Evolutionary conservation across 2,113 vertebrate genomes (phyloP).

Genomic region (Heptranchias perlo): DNA sequence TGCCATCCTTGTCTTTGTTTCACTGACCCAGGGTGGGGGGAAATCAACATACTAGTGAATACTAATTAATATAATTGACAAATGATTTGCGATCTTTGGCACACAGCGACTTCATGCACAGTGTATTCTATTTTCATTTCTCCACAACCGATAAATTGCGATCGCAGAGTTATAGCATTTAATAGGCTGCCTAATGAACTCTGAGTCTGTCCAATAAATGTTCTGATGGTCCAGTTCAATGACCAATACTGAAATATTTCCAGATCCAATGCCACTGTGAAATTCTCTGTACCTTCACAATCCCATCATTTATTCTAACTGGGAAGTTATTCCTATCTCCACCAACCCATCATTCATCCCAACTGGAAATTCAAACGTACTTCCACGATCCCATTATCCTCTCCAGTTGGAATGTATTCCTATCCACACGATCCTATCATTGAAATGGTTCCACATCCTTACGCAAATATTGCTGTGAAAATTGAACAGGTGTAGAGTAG

Average conservation of each 20-base stretch:
- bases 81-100: not conserved
- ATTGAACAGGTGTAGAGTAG: not conserved
- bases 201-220: not conserved
- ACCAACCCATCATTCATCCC: not conserved
- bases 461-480: not conserved
- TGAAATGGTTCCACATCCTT: not conserved
- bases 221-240: not conserved
- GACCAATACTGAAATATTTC: not conserved
- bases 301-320: not conserved
- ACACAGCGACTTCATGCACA: not conserved
- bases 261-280: not conserved
- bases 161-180: not conserved
- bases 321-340: not conserved
- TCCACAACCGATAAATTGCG: not conserved
- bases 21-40: not conserved
- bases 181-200: not conserved
- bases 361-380: not conserved
- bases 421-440: not conserved
- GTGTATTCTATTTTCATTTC: not conserved
- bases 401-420: not conserved
- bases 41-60: not conserved
- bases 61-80: not conserved
- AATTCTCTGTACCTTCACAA: not conserved
- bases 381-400: not conserved
- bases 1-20: not conserved